Base-by-base conservation (phyloP, 2,888 invertebrate species). In the Harmothoe impar region DNA sequence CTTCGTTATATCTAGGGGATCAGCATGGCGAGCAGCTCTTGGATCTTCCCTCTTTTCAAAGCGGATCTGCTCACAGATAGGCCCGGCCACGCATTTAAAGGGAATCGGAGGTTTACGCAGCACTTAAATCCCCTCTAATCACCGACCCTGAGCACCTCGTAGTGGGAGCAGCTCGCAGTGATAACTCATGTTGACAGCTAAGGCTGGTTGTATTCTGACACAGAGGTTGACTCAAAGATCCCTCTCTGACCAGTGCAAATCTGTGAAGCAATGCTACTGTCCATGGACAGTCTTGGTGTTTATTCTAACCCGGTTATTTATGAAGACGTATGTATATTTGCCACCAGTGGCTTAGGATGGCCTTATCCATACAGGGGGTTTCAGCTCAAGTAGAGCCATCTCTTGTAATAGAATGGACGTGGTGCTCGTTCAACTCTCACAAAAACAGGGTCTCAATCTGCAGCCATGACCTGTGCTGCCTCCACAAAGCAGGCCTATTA, bases 61-160 rank as follows among this genome's bases (percentile, higher is more conserved):
- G 25, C 31, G 72, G 72, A 72, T 72, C 31, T 29, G 25, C 29
- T 72, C 31, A 25, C 31, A 15, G 72, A 25, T 25, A 72, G 72
- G 29, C 72, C 72, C 3, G 25, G 72, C 72, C 29, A 25, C 17
- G 72, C 72, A 15, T 72, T 72, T 72, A 72, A 25, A 1, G 17
- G 5, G 31, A 72, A 29, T 29, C 29, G 0, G n/a, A 0, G 72
- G 5, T 72, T 72, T 72, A 72, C 72, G 72, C 7, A 7, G 5
- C 29, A 72, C 72, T 72, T 29, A 72, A 72, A 72, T 72, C 25
- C 31, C 72, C 72, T 29, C 72, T 72, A 72, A 72, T 72, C 72
- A 3, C 72, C 72, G 29, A 25, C 72, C 31, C n/a, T 15, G 72
- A 72, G 29, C 25, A 72, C 72, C 25, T 25, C 72, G 0, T 15